Conservation (phyloP, 2,797 vertebrate genomes). For the Myoxocephalus aenaeus region DNA sequence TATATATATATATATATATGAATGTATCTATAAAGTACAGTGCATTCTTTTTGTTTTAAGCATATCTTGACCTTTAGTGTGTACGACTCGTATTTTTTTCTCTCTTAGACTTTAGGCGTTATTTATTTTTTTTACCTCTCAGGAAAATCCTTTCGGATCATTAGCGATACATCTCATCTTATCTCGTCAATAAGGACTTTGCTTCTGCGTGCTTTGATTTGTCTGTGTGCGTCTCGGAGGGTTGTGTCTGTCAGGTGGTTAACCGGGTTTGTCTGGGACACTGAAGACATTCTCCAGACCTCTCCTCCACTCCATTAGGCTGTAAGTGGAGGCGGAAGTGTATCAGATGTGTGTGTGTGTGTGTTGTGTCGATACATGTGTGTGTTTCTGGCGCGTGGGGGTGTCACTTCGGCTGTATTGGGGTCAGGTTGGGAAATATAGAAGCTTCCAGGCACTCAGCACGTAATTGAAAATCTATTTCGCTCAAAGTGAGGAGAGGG, state of each 20-base stretch:
- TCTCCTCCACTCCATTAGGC: conserved; percentile 77
- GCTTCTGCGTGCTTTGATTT: conserved; percentile 16
- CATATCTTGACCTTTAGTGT: not conserved
- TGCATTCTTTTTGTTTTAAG: not conserved
- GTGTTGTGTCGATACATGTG: conserved; percentile 32
- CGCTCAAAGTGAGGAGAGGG: conserved; percentile 83
- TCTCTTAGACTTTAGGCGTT: not conserved
- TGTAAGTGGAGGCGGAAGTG: conserved; percentile 77
- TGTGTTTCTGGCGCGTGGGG: conserved; percentile 61
- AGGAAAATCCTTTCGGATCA: not conserved
- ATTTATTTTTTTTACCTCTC: not conserved
- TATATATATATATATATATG: too few species aligned
- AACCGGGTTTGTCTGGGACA: conserved; percentile 57
- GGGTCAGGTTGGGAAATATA: conserved; percentile 86
- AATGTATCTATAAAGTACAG: too few species aligned
- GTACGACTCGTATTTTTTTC: not conserved
- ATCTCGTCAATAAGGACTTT: not conserved
- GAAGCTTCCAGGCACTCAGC: conserved; percentile 86
- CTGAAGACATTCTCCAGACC: conserved; percentile 70
- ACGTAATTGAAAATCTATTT: conserved; percentile 89
- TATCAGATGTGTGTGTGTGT: conserved; percentile 53
- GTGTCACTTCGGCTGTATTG: conserved; percentile 80
- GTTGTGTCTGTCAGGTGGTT: conserved; percentile 57
- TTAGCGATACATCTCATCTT: not conserved
- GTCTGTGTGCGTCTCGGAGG: conserved; percentile 17